phyloP scores from a whole-genome alignment of 1,140 invertebrate genomes.

The Coelopa frigida region DNA sequence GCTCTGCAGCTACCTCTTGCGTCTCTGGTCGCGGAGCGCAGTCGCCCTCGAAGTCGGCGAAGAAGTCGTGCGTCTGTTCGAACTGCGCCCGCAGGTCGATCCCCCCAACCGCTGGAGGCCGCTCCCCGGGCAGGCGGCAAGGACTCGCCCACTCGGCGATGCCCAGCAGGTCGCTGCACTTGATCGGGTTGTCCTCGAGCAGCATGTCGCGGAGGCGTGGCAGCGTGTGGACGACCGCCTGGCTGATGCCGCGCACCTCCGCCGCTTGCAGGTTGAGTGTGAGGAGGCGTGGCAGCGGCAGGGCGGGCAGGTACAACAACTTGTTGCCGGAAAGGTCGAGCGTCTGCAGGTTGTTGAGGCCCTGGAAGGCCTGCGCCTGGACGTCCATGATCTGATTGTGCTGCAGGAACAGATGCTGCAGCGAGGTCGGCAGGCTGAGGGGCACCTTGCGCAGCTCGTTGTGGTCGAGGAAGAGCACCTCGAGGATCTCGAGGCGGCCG shows the following conservation, averaged over 20 bases:
- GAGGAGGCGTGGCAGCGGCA: constrained; percentile 29
- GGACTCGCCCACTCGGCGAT: constrained; percentile 43
- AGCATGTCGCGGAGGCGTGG: constrained; percentile 36
- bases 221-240: constrained; percentile 36
- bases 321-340: constrained; percentile 48
- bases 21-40: constrained; percentile 13
- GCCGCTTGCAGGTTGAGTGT: constrained; percentile 35
- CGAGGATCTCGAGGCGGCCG: constrained; percentile 69
- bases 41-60: constrained; percentile 23
- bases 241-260: constrained; percentile 32
- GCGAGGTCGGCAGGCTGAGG: constrained; percentile 54
- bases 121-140: constrained; percentile 20
- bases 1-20: not conserved
- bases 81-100: constrained; percentile 29
- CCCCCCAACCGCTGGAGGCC: not conserved
- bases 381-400: constrained; percentile 57
- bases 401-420: constrained; percentile 57
- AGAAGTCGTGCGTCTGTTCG: constrained; percentile 28
- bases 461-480: constrained; percentile 69
- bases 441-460: constrained; percentile 65
- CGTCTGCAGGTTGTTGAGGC: constrained; percentile 60
- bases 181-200: constrained; percentile 42
- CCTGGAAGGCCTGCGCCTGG: constrained; percentile 58
- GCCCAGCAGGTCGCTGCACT: constrained; percentile 35
- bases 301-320: constrained; percentile 33